Conservation (phyloP, 2,113 vertebrate species). For the Tychaedon coryphoeus region DNA sequence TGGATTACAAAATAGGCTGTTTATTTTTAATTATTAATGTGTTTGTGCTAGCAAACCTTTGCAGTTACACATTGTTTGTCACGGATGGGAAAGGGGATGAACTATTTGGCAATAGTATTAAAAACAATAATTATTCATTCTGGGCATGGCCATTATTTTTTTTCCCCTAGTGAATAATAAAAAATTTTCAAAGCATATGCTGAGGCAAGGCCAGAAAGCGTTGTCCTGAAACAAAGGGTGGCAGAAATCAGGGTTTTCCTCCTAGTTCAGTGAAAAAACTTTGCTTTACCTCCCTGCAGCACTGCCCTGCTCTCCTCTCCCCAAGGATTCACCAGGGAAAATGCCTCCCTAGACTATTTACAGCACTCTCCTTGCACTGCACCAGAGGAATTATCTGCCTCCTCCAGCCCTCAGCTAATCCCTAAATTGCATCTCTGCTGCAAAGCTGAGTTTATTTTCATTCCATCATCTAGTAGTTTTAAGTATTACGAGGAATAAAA, state of each 20-base stretch:
- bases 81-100: background rate
- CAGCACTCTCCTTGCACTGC: background rate
- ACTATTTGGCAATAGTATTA: background rate
- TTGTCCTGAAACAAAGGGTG: background rate
- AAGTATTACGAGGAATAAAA: slow-evolving; percentile 27
- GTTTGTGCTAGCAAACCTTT: background rate
- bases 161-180: background rate
- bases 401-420: slow-evolving; percentile 7
- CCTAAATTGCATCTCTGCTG: slow-evolving; percentile 35
- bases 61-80: background rate
- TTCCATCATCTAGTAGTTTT: slow-evolving; percentile 25
- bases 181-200: background rate
- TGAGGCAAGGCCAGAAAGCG: background rate
- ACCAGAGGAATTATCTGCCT: slow-evolving; percentile 29
- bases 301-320: background rate
- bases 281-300: background rate
- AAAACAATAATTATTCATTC: slow-evolving; percentile 23
- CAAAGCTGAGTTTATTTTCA: slow-evolving; percentile 20
- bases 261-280: background rate
- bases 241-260: background rate
- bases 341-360: background rate
- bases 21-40: slow-evolving; percentile 70
- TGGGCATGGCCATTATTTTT: background rate
- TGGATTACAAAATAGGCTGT: slow-evolving; percentile 60
- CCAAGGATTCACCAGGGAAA: background rate